Conservation (phyloP, 2,888 invertebrate genomes). For the Flexamia atlantica region DNA sequence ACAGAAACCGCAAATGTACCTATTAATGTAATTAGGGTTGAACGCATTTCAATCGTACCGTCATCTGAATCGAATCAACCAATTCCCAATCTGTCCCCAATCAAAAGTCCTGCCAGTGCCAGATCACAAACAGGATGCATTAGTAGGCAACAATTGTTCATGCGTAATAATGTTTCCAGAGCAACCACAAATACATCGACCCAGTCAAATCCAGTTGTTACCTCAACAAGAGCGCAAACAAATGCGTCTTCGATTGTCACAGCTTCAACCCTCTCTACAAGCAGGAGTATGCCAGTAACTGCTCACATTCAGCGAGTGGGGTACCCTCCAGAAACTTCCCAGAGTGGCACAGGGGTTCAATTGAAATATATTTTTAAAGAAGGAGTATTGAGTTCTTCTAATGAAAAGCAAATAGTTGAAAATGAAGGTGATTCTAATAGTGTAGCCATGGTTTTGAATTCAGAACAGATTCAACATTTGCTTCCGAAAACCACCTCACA, state of each 20-base stretch:
- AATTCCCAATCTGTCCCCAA: constrained; percentile 46
- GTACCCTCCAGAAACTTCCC: constrained; percentile 72
- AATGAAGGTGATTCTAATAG: constrained; percentile 25
- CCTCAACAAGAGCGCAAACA: constrained; percentile 18
- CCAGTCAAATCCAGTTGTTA: constrained; percentile 19
- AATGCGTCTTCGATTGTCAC: neutral
- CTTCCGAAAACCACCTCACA: constrained; percentile 33
- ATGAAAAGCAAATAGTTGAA: constrained; percentile 9
- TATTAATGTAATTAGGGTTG: constrained; percentile 24
- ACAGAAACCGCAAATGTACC: constrained; percentile 35
- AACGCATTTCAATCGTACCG: constrained; percentile 22
- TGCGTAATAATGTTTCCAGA: constrained; percentile 39
- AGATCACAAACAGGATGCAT: constrained; percentile 9
- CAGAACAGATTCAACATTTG: constrained; percentile 58
- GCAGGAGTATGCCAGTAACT: constrained; percentile 74
- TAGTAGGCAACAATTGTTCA: constrained; percentile 31
- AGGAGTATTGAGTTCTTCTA: constrained; percentile 33
- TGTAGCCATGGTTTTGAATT: constrained; percentile 36
- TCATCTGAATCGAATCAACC: constrained; percentile 38
- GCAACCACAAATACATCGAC: constrained; percentile 3
- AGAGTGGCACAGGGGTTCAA: constrained; percentile 7
- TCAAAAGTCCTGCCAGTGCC: constrained; percentile 12
- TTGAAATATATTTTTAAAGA: constrained; percentile 59
- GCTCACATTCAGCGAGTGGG: constrained; percentile 76
- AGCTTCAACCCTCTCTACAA: neutral